Base-by-base conservation (phyloP, 2,888 invertebrate genomes). In the Troides helena region DNA sequence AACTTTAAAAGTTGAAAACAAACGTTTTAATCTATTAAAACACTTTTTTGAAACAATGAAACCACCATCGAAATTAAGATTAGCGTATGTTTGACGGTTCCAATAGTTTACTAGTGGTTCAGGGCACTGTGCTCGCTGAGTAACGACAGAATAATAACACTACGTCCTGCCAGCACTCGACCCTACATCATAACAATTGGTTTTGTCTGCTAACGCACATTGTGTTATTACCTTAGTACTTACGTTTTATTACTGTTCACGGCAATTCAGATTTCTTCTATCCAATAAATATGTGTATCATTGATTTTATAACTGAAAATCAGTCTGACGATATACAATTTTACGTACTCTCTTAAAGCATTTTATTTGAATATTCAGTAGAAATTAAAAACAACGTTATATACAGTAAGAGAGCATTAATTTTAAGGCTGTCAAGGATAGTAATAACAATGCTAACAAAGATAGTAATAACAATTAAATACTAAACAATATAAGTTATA, bases 111-210 rank as follows among this genome's bases (percentile, higher is more conserved):
- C 81, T 80, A 74, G 73, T 78, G 79, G 72, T 74, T 77, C 78
- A 76, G 79, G 77, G 79, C 77, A 82, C 80, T 79, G 80, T 78
- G 78, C 78, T 77, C 78, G 77, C 72, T 74, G 80, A 77, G 39
- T 79, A 80, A 80, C 83, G 82, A 86, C 87, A 85, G 85, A 85
- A 83, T 87, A 85, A 84, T 83, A 77, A 80, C 79, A 72, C 77
- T 61, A 81, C 85, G 86, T 88, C 88, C 88, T 86, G 85, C 79
- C 78, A 73, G 72, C 78, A 73, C 73, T 75, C 73, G 71, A 73
- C 75, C 76, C 74, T 72, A 75, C 74, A 75, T 70, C 70, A 70
- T 70, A 70, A 70, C 70, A 70, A 70, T 70, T 70, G 70, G 62
- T 67, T 66, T 67, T 66, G 70, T 70, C 70, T 66, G 65, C 50